These are phyloP conservation scores for Anisognathus igniventris DNA, from an alignment of 2,797 vertebrate genomes.

Conservation along the genomic window DNA sequence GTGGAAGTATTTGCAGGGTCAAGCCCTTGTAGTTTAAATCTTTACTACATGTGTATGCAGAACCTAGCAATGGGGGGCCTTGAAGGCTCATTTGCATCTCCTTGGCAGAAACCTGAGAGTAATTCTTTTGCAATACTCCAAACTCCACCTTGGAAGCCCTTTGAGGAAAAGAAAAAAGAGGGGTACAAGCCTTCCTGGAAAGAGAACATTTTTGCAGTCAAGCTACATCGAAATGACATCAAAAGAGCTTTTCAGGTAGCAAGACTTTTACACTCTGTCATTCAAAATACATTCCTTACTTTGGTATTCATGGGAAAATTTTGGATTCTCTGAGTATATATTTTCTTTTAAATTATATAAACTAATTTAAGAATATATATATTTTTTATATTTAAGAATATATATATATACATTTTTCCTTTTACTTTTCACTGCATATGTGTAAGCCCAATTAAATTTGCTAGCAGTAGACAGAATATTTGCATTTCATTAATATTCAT, in stretches of 20 bases:
- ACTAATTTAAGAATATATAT: neutral
- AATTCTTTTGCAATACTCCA: neutral
- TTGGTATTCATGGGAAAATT: neutral
- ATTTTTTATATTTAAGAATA: neutral
- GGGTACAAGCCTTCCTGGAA: neutral
- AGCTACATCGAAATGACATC: neutral
- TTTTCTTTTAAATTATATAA: neutral
- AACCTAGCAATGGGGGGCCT: conserved; percentile 40
- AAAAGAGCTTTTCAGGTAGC: neutral
- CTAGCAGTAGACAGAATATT: neutral
- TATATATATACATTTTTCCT: neutral
- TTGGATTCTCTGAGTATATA: neutral
- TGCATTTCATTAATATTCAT: neutral
- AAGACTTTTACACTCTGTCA: neutral
- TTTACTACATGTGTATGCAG: conserved; percentile 38
- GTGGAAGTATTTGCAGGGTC: conserved; percentile 57
- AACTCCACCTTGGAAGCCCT: neutral
- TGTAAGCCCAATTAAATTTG: neutral
- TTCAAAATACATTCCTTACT: neutral
- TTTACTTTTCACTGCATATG: neutral
- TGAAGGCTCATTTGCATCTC: conserved; percentile 34
- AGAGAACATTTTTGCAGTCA: neutral
- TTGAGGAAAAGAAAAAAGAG: neutral
- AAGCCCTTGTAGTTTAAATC: conserved; percentile 46
- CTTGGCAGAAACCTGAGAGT: neutral